A percentile compares a stretch with the other conserved stretches of the same genome.
Evolutionary conservation across 2,797 vertebrate genomes (phyloP).

Genomic region (Eulemur mongoz): DNA sequence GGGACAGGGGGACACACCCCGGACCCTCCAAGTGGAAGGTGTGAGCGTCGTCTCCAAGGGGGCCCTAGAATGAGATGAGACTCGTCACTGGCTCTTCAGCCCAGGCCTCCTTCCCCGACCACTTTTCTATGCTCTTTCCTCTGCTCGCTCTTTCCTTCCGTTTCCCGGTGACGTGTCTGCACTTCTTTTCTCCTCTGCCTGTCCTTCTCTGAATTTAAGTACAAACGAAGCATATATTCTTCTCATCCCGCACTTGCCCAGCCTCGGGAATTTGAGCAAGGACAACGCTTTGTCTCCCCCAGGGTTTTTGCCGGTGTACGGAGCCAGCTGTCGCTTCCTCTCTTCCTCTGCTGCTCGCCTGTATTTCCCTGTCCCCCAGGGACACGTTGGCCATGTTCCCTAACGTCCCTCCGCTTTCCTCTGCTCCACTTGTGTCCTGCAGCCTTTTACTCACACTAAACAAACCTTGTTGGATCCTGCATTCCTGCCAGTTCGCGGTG

Average conservation of each 20-base stretch:
- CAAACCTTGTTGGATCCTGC: neutral
- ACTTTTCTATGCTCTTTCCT: neutral
- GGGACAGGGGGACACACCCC: neutral
- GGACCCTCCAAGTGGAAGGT: neutral
- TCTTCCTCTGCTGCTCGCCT: neutral
- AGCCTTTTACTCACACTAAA: neutral
- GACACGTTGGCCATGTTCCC: rapidly evolving
- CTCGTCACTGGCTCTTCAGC: neutral
- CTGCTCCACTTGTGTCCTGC: neutral
- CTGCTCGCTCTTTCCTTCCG: neutral
- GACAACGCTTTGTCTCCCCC: neutral
- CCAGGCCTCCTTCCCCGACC: neutral
- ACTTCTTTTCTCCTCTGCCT: neutral
- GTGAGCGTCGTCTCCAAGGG: neutral
- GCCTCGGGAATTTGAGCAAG: neutral
- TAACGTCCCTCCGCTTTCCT: neutral
- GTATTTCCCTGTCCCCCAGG: neutral
- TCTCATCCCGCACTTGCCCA: neutral
- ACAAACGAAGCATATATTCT: neutral
- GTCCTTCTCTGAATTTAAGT: neutral
- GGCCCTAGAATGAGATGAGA: neutral
- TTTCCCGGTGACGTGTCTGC: neutral
- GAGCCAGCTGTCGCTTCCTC: neutral
- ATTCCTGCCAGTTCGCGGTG: neutral
- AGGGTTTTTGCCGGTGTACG: neutral